These are phyloP conservation scores for Semnopithecus entellus DNA, from an alignment of 2,113 vertebrate species.

Conservation along the genomic window DNA sequence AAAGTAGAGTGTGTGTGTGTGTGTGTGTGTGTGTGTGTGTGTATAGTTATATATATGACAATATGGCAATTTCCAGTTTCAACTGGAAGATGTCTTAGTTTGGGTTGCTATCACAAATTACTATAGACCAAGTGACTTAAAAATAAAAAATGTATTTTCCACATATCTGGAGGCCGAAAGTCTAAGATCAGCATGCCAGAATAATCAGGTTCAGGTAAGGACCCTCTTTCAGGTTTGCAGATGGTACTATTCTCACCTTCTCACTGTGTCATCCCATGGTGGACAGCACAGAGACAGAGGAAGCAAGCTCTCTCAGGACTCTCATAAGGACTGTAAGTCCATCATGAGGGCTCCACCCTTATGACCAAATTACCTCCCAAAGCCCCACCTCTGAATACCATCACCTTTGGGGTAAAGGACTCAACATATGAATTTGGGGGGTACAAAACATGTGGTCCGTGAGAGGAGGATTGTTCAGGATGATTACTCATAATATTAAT, in stretches of 20 bases:
- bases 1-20: background rate
- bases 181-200: accelerated
- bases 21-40: background rate
- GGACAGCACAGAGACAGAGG: background rate
- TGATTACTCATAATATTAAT: background rate
- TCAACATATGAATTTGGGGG: background rate
- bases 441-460: background rate
- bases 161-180: accelerated
- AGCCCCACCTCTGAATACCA: accelerated
- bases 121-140: background rate
- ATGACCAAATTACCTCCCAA: too few relatives aligned
- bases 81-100: background rate
- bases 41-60: background rate
- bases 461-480: background rate
- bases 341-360: background rate
- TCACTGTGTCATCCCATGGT: background rate
- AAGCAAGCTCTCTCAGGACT: accelerated
- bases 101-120: background rate
- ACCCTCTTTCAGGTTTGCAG: accelerated
- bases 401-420: background rate
- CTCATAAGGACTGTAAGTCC: background rate
- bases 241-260: background rate
- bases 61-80: background rate
- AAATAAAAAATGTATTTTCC: background rate
- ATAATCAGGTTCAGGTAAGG: background rate